Base-by-base conservation (phyloP, 2,888 invertebrate genomes). In the Perizoma affinitatum region DNA sequence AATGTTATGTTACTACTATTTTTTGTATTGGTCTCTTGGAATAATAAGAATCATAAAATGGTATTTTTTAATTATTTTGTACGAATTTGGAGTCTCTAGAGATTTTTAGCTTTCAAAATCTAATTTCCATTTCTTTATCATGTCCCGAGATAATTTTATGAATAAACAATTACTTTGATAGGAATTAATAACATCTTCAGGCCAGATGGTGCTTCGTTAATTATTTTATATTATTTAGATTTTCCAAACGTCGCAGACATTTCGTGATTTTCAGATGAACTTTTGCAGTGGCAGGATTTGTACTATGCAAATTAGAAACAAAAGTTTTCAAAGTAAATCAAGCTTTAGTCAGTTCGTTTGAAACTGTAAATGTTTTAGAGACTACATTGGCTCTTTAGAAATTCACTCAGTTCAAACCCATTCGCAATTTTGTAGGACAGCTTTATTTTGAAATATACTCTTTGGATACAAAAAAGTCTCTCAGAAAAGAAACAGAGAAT, bases 181-280 rank as follows among this genome's bases (percentile, higher is more conserved):
- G 10, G 22, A 43, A 48, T 44, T 52, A 54, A 54, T 45, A 53
- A 53, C 43, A 46, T 52, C 44, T 8, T 8, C 5, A 44, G 46
- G 38, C 34, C 60, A 54, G 54, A 51, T 51, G 60, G 50, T 47
- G 46, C 49, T 54, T 10, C 35, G n/a, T 3, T 8, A 52, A 48
- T 59, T 59, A 41, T 54, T 54, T 54, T 48, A 22, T 35, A 35
- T 51, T 47, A 47, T 60, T 60, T 42, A 42, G 54, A 60, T 51
- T 60, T 42, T 60, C 45, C 40, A 22, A 54, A 55, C 33, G 55
- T 41, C 44, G 22, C 38, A 22, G 11, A 33, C 43, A 38, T 22
- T 58, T 58, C 22, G 22, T 42, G 50, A 50, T 46, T 60, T 54
- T 54, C n/a, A 8, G 9, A 38, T 7, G 35, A 59, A 55, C 50